Percentiles rank a stretch among this genome's conserved stretches.
phyloP scores from a whole-genome alignment of 2,113 vertebrate species.

The Mionectes macconnelli region DNA sequence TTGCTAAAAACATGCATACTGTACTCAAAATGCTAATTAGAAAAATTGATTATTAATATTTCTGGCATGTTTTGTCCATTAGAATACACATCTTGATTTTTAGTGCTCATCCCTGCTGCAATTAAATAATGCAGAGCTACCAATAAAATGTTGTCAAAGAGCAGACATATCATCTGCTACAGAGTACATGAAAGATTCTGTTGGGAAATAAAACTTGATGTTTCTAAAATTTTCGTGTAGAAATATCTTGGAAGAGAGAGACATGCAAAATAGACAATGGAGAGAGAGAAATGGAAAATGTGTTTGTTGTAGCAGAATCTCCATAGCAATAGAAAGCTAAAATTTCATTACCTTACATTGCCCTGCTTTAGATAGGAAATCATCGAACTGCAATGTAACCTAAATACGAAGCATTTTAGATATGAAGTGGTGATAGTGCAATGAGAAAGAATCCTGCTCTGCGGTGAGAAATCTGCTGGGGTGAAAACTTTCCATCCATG shows the following conservation, averaged over 20 bases:
- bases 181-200: neutral
- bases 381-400: neutral
- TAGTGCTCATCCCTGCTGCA: neutral
- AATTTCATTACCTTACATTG: neutral
- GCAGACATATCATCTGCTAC: neutral
- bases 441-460: neutral
- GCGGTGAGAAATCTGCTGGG: neutral
- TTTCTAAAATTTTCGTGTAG: neutral
- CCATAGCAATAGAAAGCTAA: neutral
- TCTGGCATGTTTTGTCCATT: neutral
- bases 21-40: neutral
- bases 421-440: neutral
- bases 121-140: neutral
- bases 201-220: neutral
- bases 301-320: neutral
- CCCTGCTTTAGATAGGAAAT: neutral
- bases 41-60: neutral
- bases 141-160: neutral
- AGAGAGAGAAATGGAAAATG: neutral
- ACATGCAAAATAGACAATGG: neutral
- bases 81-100: neutral
- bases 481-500: neutral
- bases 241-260: neutral
- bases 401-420: neutral
- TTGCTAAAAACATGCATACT: neutral